Percentiles rank a stretch among this genome's conserved stretches.
These are phyloP conservation scores for Periophthalmodon schlosseri DNA, from an alignment of 2,113 vertebrate species.

Conservation along the genomic window DNA sequence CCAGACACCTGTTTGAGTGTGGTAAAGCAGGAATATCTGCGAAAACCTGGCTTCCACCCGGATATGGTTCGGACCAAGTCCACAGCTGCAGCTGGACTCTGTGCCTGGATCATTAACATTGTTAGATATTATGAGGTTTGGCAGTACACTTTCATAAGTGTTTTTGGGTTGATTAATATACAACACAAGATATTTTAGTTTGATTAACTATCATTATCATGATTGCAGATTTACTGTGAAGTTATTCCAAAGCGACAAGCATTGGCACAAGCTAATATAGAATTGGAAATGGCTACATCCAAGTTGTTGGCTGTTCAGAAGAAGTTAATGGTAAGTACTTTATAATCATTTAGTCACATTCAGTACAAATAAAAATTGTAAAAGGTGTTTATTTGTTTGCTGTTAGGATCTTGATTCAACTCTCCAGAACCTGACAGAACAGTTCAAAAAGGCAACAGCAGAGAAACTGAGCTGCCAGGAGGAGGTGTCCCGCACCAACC, in stretches of 20 bases:
- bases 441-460: slow-evolving; percentile 78
- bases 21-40: slow-evolving; percentile 81
- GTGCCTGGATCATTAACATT: slow-evolving; percentile 84
- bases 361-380: slow-evolving; percentile 6
- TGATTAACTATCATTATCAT: neutral
- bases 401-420: slow-evolving; percentile 80
- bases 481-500: slow-evolving; percentile 78
- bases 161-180: neutral
- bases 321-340: slow-evolving; percentile 77
- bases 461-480: slow-evolving; percentile 82
- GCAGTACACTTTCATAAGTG: neutral
- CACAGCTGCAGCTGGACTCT: slow-evolving; percentile 85
- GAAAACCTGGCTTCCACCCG: slow-evolving; percentile 81
- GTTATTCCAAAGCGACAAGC: slow-evolving; percentile 79
- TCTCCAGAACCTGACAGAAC: slow-evolving; percentile 76
- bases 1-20: slow-evolving; percentile 83
- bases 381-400: slow-evolving; percentile 33
- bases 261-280: slow-evolving; percentile 77
- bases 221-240: slow-evolving; percentile 80
- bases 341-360: slow-evolving; percentile 5
- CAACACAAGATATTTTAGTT: slow-evolving; percentile 6
- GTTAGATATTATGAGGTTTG: slow-evolving; percentile 84
- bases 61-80: slow-evolving; percentile 83
- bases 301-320: slow-evolving; percentile 78
- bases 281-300: slow-evolving; percentile 77